Evolutionary conservation across 2,888 invertebrate genomes (phyloP).

Genomic region (Gastrophysa polygoni): DNA sequence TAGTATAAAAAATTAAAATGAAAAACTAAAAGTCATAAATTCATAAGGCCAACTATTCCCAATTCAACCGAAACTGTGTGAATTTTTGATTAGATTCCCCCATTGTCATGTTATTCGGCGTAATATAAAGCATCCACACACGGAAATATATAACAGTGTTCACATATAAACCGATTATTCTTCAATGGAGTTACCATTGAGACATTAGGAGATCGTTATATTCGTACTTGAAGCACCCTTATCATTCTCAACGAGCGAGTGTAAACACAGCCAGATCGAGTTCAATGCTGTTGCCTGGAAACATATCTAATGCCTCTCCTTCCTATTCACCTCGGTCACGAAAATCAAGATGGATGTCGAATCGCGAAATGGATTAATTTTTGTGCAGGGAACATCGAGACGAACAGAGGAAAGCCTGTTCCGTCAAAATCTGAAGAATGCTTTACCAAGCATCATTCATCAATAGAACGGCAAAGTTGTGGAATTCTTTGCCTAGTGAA

Average conservation of each 20-base stretch:
- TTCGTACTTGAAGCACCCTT: conserved; percentile 26
- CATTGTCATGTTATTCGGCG: too few relatives aligned
- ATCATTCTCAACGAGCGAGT: conserved; percentile 22
- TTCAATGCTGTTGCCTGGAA: conserved; percentile 41
- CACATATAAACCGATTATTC: conserved; percentile 5
- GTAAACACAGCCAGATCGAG: conserved; percentile 20
- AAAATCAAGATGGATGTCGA: conserved; percentile 48
- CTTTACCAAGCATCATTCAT: too few relatives aligned
- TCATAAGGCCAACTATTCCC: too few relatives aligned
- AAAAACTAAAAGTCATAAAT: too few relatives aligned
- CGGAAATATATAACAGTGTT: not conserved
- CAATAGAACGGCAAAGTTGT: too few relatives aligned
- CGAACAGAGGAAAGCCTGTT: too few relatives aligned
- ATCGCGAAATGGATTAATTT: conserved; percentile 44
- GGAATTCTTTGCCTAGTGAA: too few relatives aligned
- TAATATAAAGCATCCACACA: not conserved
- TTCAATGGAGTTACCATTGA: not conserved
- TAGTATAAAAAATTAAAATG: too few relatives aligned
- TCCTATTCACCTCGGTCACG: conserved; percentile 42
- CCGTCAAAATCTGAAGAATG: too few relatives aligned
- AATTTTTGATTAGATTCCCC: too few relatives aligned
- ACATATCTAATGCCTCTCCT: conserved; percentile 40
- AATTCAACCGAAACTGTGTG: too few relatives aligned
- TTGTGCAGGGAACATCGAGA: too few relatives aligned
- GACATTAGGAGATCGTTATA: conserved; percentile 18